Evolutionary conservation across 1,140 invertebrate species (phyloP), one percentile per base, ranked within the genome.

Genomic region (Eueides isabella): DNA sequence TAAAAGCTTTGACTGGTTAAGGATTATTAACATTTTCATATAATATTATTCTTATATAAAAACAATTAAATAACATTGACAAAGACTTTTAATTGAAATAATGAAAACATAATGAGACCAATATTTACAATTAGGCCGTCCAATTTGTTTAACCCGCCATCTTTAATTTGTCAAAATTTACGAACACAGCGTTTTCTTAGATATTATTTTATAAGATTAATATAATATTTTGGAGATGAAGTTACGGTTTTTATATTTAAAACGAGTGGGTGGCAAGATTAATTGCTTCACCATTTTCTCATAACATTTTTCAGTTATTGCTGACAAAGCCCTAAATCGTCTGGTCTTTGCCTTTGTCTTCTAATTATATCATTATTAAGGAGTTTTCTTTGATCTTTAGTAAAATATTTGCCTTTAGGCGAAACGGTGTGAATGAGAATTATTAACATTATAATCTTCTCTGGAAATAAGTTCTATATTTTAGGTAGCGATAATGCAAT

Each of bases 331-430:
- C 19, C 19, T 19, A 7, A 23, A 12, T 23, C n/a, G 16, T 44
- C 41, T 55, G 19, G 48, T 55, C n/a, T n/a, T 2, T 2, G 48
- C 19, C 48, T 55, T 55, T 55, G 48, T 55, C 48, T 55, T 55
- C 23, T 55, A 55, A 55, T 55, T 55, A 55, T 55, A 55, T 55
- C 19, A 55, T 55, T 55, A 55, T 55, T 55, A 55, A 19, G 48
- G 19, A 55, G 19, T 11, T 44, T 44, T 44, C 48, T 55, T 55
- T 55, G 48, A 55, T 55, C 48, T 55, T 55, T 55, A 11, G 2
- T 9, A 23, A 11, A 55, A 23, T 55, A 55, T 55, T 55, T 55
- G 48, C 7, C 48, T 23, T 12, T 11, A 55, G 48, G 23, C 48
- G 48, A 23, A 26, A 55, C 48, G 26, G 48, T 55, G 48, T 55